A percentile compares a stretch with the other conserved stretches of the same genome.
These are phyloP conservation scores for Plecotus auritus DNA, from an alignment of 2,113 vertebrate species.

Conservation along the genomic window DNA sequence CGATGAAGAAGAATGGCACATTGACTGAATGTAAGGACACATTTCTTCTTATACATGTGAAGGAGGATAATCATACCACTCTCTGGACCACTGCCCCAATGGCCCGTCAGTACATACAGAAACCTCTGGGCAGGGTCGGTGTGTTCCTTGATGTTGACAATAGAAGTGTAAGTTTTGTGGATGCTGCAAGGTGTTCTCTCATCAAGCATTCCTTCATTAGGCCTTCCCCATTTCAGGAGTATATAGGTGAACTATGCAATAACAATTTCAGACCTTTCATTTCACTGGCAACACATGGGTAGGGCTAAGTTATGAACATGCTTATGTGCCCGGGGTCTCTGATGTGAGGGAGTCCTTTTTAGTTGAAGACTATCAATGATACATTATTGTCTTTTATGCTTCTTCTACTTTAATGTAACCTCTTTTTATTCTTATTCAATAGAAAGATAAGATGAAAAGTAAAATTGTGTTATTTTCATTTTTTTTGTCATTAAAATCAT, in stretches of 20 bases:
- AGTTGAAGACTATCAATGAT: not conserved
- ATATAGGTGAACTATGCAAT: accelerated
- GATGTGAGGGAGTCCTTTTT: not conserved
- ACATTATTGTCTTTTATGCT: not conserved
- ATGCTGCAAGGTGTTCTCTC: not conserved
- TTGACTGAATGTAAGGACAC: accelerated
- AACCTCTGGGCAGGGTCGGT: not conserved
- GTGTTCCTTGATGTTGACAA: not conserved
- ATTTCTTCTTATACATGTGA: not conserved
- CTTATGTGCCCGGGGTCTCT: accelerated
- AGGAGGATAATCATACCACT: not conserved
- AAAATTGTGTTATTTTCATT: not conserved
- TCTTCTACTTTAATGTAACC: not conserved
- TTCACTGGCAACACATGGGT: not conserved
- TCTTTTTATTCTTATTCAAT: not conserved
- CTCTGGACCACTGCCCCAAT: not conserved
- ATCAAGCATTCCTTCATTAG: not conserved
- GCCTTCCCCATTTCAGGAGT: not conserved
- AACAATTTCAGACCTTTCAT: not conserved
- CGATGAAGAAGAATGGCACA: accelerated
- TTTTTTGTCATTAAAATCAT: not conserved
- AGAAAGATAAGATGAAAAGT: not conserved
- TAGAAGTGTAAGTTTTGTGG: not conserved
- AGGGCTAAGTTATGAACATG: not conserved
- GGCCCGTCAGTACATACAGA: not conserved